Base-by-base conservation (phyloP, 2,888 invertebrate species). In the Melanophora roralis region DNA sequence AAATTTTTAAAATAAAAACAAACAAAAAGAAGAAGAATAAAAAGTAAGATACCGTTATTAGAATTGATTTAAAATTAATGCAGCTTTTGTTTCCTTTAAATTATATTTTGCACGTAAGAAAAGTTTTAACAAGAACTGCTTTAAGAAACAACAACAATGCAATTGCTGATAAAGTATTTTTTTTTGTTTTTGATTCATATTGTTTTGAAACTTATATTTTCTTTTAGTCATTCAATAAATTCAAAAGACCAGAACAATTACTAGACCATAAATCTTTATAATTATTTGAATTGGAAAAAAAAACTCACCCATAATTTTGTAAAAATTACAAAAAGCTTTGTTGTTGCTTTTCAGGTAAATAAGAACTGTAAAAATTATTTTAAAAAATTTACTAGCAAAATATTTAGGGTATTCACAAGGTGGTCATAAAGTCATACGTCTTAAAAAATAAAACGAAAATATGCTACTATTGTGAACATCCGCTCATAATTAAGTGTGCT, bases 201-300 rank as follows among this genome's bases (percentile, higher is more conserved):
- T 49, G 45, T 36, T 9, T 14, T 12, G 1, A 7, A 11, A 49
- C 19, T 27, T 45, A 45, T 47, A 21, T 34, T 71, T 77, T 77
- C 27, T 67, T 19, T 38, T 62, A 53, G 34, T 55, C 60, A 62
- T 68, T 78, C 23, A 78, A 62, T 68, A 62, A 62, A 78, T 55
- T 57, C 78, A 78, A 57, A 57, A 67, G 12, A 68, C 73, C 73
- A 73, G 73, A 78, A 78, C 73, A 64, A 16, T 57, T 57, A 68
- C 32, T 60, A 73, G 78, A 78, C 78, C 78, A 68, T 49, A 27
- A 68, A 60, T 57, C 60, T 14, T 40, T 38, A 19, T 38, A 68
- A 75, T 36, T 45, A 45, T 27, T 27, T 27, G 12, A 47, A 19
- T 12, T n/a, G 12, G 40, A 5, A 27, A 27, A 27, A 27, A 27